Conservation (phyloP, 2,113 vertebrate species). For the Microtus ochrogaster region DNA sequence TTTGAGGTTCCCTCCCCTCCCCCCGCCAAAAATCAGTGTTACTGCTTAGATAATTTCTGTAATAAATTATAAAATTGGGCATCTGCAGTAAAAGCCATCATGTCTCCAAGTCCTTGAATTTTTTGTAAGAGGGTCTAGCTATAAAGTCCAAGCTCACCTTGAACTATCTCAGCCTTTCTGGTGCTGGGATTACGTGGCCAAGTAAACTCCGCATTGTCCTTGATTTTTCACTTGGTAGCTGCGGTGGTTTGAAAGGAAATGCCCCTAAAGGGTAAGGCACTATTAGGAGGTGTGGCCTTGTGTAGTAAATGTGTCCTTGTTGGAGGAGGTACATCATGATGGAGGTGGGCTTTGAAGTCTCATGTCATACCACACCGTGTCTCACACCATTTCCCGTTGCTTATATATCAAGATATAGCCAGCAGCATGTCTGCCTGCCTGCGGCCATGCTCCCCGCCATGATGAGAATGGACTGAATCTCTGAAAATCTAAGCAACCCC, state of each 20-base stretch:
- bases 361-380: background rate
- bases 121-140: background rate
- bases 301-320: background rate
- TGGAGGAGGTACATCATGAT: background rate
- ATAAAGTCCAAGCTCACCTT: background rate
- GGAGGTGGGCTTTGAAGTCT: background rate
- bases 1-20: background rate
- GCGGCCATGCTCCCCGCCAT: background rate
- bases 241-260: background rate
- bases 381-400: background rate
- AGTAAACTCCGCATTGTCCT: background rate
- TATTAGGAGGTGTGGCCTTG: background rate
- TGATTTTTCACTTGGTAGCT: background rate
- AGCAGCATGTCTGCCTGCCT: background rate
- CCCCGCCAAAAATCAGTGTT: background rate
- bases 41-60: background rate
- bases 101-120: background rate
- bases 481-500: background rate
- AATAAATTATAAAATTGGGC: conserved; percentile 37
- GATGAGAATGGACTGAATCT: background rate
- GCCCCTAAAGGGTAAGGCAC: background rate
- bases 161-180: background rate
- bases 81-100: background rate
- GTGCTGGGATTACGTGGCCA: background rate
- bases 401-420: background rate